Evolutionary conservation across 2,797 vertebrate species (phyloP), one percentile per base, ranked within the genome.

Genomic region (Peromyscus attwateri): DNA sequence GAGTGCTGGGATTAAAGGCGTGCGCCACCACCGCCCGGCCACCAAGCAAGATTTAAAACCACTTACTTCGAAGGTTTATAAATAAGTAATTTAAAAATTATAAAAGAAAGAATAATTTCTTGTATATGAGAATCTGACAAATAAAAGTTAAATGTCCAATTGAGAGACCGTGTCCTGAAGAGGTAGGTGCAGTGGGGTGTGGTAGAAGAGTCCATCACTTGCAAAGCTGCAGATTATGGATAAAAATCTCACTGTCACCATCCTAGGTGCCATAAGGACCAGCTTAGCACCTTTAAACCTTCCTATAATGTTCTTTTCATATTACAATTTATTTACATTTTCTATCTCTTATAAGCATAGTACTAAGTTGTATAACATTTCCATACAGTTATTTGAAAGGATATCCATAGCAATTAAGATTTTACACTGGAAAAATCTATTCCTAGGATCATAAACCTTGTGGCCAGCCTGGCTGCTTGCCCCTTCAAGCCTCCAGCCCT

Each of bases 21-120:
- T n/a, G n/a, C n/a, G n/a, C n/a, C n/a, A n/a, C n/a, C n/a, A n/a
- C n/a, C n/a, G n/a, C n/a, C n/a, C n/a, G n/a, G n/a, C n/a, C 40
- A 92, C n/a, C 27, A 73, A 40, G 40, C 17, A 43, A 34, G 12
- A 13, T 68, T 92, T 90, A 29, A 82, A 95, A 91, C 13, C 37
- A 6, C 27, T 85, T 77, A 71, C 46, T 94, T 43, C 82, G 31
- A 89, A 97, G 52, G 25, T 16, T 87, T 80, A 27, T 17, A 89
- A 84, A 87, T 52, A 71, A 89, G 1, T 71, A 49, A 27, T 62
- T 88, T 37, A 34, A 60, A 80, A 94, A 52, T 55, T 64, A 2
- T 27, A 62, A 89, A 52, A 34, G 10, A 19, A 93, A 95, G 62
- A 52, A 27, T 70, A 29, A 2, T 75, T 66, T 52, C n/a, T 92